phyloP scores from a whole-genome alignment of 2,797 vertebrate genomes.

The Lagodon rhomboides region DNA sequence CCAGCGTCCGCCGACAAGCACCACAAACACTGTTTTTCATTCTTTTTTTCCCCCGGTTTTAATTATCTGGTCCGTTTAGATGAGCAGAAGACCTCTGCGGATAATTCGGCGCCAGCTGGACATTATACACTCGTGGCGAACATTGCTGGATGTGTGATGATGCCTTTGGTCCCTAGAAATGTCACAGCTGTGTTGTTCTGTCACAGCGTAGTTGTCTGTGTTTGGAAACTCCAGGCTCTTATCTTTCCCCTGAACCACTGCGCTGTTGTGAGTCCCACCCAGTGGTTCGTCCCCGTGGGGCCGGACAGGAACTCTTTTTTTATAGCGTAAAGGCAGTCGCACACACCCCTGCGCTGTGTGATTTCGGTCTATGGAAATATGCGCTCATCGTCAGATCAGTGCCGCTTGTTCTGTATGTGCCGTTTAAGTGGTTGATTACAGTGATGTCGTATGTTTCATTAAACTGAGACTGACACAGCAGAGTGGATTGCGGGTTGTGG shows the following conservation, averaged over 20 bases:
- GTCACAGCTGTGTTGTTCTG: not conserved
- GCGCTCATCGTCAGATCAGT: constrained; percentile 16
- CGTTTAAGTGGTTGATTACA: constrained; percentile 25
- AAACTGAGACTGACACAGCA: constrained; percentile 19
- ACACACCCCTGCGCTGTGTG: constrained; percentile 9
- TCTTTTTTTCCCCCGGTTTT: too few species aligned
- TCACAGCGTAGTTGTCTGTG: not conserved
- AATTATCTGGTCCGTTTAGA: too few species aligned
- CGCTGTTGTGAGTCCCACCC: constrained; percentile 66
- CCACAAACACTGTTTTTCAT: too few species aligned
- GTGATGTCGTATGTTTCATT: constrained; percentile 26
- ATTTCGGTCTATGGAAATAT: constrained; percentile 34
- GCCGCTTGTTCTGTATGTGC: constrained; percentile 26
- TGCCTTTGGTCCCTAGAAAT: not conserved
- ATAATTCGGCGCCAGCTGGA: too few species aligned
- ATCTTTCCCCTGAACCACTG: constrained; percentile 65
- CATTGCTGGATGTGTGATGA: not conserved
- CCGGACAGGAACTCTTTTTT: constrained; percentile 56
- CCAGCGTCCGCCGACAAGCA: too few species aligned
- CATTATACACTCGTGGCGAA: too few species aligned
- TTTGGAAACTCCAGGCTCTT: constrained; percentile 60
- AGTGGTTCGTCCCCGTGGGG: constrained; percentile 45
- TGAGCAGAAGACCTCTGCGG: too few species aligned
- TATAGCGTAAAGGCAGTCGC: constrained; percentile 11
- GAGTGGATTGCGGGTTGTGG: constrained; percentile 6